A percentile compares a stretch with the other conserved stretches of the same genome.
Evolutionary conservation across 2,797 vertebrate species (phyloP).

Genomic region (Sternotherus odoratus): DNA sequence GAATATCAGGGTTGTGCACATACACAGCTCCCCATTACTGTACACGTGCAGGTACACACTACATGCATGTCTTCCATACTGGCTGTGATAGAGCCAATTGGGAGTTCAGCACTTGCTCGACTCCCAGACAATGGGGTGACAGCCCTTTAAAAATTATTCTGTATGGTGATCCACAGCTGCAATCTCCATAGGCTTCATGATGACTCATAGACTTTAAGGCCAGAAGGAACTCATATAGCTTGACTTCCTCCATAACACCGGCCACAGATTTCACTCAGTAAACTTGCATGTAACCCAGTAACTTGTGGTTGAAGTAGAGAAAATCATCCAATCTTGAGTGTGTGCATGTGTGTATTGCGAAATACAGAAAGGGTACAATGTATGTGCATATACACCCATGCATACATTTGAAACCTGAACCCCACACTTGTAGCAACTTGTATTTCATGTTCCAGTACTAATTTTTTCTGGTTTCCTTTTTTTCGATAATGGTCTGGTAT

Average conservation of each 20-base stretch:
- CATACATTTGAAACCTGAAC: not conserved
- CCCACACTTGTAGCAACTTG: not conserved
- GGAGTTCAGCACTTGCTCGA: not conserved
- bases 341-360: not conserved
- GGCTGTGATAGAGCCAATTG: not conserved
- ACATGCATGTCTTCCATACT: not conserved
- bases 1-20: not conserved
- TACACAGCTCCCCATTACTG: not conserved
- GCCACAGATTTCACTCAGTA: not conserved
- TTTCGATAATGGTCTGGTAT: not conserved
- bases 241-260: rapidly evolving
- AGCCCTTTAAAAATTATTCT: not conserved
- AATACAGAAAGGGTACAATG: not conserved
- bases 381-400: not conserved
- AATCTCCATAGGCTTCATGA: not conserved
- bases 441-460: not conserved
- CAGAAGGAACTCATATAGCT: not conserved
- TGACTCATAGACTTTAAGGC: not conserved
- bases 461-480: not conserved
- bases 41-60: not conserved
- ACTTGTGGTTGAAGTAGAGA: not conserved
- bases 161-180: not conserved
- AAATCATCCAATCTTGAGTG: not conserved
- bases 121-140: not conserved
- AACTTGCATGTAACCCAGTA: not conserved